Conservation (phyloP, 2,797 vertebrate species). For the Dendrocincla tyrannina region DNA sequence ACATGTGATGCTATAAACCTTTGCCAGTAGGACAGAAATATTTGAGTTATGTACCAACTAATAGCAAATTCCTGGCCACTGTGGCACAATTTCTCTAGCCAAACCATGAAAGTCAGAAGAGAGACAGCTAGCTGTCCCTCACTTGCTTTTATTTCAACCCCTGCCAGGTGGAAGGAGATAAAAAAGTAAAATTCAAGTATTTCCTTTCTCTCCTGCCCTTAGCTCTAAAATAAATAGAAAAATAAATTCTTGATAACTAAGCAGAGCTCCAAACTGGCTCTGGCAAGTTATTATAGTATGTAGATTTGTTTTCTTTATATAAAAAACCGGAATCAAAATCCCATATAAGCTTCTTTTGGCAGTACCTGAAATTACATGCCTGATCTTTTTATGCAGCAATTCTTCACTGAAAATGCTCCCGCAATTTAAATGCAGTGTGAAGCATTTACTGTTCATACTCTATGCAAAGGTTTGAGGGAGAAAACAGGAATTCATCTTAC, state of each 20-base stretch:
- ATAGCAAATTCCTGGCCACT: not conserved
- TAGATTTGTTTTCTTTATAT: conserved; percentile 73
- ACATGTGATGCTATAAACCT: not conserved
- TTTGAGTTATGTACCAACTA: not conserved
- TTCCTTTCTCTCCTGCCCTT: not conserved
- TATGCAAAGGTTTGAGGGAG: conserved; percentile 46
- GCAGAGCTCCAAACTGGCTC: not conserved
- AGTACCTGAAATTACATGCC: conserved; percentile 61
- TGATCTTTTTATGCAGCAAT: conserved; percentile 70
- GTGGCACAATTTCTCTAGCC: not conserved
- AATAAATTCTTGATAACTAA: conserved; percentile 61
- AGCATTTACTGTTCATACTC: conserved; percentile 60
- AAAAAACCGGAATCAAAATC: conserved; percentile 64
- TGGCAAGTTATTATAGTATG: conserved; percentile 68
- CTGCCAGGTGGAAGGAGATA: not conserved
- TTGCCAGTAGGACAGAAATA: not conserved
- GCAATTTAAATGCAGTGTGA: conserved; percentile 66
- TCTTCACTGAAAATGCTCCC: conserved; percentile 56
- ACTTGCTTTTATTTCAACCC: not conserved
- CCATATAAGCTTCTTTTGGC: conserved; percentile 67
- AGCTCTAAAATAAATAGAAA: conserved; percentile 57
- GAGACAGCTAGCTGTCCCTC: not conserved
- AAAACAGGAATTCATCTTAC: conserved; percentile 69
- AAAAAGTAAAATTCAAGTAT: conserved; percentile 26
- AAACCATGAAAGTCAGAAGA: not conserved